A percentile compares a stretch with the other conserved stretches of the same genome.
These are phyloP conservation scores for Threskiornis aethiopicus DNA, from an alignment of 2,797 vertebrate species.

Conservation along the genomic window DNA sequence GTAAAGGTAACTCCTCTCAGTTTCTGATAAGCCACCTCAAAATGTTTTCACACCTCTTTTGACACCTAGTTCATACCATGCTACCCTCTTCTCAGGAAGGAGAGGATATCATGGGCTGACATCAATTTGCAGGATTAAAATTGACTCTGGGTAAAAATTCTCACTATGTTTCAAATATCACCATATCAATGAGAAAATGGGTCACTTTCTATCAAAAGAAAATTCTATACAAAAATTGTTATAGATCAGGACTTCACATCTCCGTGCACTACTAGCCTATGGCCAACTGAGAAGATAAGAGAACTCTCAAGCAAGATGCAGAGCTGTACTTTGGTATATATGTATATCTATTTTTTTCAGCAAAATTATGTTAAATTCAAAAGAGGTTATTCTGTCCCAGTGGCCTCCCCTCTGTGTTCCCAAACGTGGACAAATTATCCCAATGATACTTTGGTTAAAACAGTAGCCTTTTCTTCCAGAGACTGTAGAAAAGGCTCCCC, in stretches of 20 bases:
- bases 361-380: not conserved
- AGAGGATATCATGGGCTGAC: not conserved
- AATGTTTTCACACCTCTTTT: conserved; percentile 19
- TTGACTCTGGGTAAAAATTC: not conserved
- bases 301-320: not conserved
- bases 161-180: not conserved
- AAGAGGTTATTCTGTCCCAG: not conserved
- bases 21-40: not conserved
- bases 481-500: not conserved
- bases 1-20: not conserved
- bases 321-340: not conserved
- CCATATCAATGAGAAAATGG: not conserved
- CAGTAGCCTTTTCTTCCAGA: not conserved
- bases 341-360: not conserved
- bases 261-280: not conserved
- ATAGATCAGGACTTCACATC: not conserved
- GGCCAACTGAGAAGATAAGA: not conserved
- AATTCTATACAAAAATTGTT: not conserved
- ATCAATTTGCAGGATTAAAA: conserved; percentile 17
- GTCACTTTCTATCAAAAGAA: not conserved
- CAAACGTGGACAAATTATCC: not conserved
- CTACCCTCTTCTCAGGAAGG: not conserved
- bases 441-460: not conserved
- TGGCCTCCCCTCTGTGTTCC: not conserved
- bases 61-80: not conserved